Base-by-base conservation (phyloP, 2,113 vertebrate genomes). In the Atractosteus spatula region DNA sequence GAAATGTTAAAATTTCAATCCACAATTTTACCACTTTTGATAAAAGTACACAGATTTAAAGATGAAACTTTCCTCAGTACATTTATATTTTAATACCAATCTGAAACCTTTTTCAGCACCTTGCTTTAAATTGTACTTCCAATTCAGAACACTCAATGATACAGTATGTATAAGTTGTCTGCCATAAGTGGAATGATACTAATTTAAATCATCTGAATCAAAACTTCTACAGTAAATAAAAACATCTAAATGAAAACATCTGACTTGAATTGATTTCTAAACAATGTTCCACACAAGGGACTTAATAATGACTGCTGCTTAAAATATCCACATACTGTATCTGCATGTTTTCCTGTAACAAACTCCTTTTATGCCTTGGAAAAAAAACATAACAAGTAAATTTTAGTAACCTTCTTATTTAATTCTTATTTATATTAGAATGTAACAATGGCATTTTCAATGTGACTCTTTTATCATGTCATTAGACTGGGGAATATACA, bases 191-290 rank as follows among this genome's bases (percentile, higher is more conserved):
- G 86, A 83, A 80, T 73, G 78, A 85, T 86, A 85, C 87, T 90
- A 90, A 92, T 91, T 88, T 83, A 89, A 90, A 91, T 91, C 85
- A 90, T 89, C 86, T 89, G 90, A 90, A 90, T 85, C 84, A 81
- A 87, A 73, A 81, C 86, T 81, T 83, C 79, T 51, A 72, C 82
- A 51, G 71, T 76, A 65, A 57, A 10, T 74, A 89, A 87, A 85
- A 83, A 83, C 75, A 82, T 86, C 83, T 88, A 90, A 90, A 86
- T 81, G 84, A 87, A 93, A 91, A 86, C 90, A 92, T 89, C 88
- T 90, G 90, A 93, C 88, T 91, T 82, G 74, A 84, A 90, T 86
- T 90, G 85, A 87, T 86, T 86, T 82, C 81, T 82, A 83, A 10
- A 89, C 87, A 84, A 86, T 84, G 79, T 80, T 86, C 79, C 70